These are phyloP conservation scores for Mionectes olivaceus DNA, from an alignment of 2,797 vertebrate genomes.

Conservation along the genomic window DNA sequence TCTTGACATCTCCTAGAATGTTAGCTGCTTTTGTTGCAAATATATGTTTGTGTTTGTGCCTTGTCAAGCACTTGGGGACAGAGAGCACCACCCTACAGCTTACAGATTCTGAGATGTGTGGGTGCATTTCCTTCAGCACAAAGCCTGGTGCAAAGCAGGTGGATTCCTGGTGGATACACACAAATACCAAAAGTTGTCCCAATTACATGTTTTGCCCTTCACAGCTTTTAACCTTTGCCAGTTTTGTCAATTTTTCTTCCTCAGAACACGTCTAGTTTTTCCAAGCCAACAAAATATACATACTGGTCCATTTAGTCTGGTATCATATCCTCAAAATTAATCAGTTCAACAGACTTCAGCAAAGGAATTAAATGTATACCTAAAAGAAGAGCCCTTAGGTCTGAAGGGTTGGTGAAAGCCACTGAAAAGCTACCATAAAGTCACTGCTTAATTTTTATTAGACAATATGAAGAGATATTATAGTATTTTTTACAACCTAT, in stretches of 20 bases:
- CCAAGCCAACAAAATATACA: neutral
- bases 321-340: neutral
- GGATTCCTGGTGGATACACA: neutral
- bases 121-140: neutral
- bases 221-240: neutral
- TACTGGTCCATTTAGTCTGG: neutral
- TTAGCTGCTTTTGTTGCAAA: neutral
- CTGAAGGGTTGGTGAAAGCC: neutral
- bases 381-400: neutral
- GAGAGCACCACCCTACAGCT: neutral
- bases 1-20: neutral
- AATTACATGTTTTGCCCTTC: neutral
- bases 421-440: neutral
- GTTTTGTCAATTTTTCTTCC: neutral
- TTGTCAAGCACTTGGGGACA: neutral
- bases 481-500: neutral
- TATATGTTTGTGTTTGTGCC: neutral
- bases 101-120: neutral
- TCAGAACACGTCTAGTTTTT: neutral
- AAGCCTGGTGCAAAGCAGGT: neutral
- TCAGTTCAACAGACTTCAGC: neutral
- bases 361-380: neutral
- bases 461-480: neutral
- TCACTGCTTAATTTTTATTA: neutral
- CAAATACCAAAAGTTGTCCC: neutral